Base-by-base conservation (phyloP, 2,888 invertebrate species). In the Lasius fuliginosus region DNA sequence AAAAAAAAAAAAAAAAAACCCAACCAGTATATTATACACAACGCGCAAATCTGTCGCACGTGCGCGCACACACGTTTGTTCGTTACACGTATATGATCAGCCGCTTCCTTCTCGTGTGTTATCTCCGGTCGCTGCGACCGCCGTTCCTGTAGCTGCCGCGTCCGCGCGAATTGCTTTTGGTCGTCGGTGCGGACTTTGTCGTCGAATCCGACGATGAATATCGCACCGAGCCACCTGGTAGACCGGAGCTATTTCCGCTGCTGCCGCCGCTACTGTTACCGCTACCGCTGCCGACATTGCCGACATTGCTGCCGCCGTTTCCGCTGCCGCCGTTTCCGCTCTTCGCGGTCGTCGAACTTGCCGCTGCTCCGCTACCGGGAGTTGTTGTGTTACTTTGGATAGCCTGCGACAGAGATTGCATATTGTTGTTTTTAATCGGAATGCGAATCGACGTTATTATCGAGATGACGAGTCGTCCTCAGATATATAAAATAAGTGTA, bases 41-140 rank as follows among this genome's bases (percentile, higher is more conserved):
- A 76, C 86, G 60, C 82, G 53, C 65, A 83, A 74, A 83, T 67
- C 71, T 79, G 75, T 88, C 83, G 82, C 71, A 75, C 82, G 56
- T 62, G 68, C 23, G 0, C 73, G 53, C 53, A 8, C 53, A 53
- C 73, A 85, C 60, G 62, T 68, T 84, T 74, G 64, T 87, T 69
- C 65, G 23, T 82, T 85, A 88, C 74, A 88, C 85, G 53, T 87
- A 85, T 85, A 90, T 86, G 67, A 86, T 88, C 27, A 87, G 40
- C 15, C 58, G 69, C 23, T 87, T 89, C 40, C 75, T 86, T 83
- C 86, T 90, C 85, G 88, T 89, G 87, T 94, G 94, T 93, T 95
- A 95, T 94, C 94, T 95, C 82, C 94, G 93, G 46, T 95, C 94
- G 73, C 89, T 92, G 1, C 94, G 93, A 46, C 93, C 92, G 23